A percentile compares a stretch with the other conserved stretches of the same genome.
Conservation (phyloP, 2,113 vertebrate species). For the Collichthys lucidus region DNA sequence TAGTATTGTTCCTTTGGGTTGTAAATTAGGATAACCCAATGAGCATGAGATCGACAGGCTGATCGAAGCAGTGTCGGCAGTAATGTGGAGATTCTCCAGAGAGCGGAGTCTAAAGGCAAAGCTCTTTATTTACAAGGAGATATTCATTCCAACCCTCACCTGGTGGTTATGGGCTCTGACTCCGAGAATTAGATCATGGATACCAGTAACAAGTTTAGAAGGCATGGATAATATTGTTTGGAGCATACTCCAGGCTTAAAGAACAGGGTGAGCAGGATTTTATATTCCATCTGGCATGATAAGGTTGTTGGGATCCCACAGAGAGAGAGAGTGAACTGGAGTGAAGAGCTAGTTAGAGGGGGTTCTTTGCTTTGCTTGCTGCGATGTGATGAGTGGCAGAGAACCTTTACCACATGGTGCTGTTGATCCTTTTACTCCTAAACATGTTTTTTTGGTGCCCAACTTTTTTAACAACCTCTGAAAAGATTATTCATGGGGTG, state of each 20-base stretch:
- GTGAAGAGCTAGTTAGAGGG: not conserved
- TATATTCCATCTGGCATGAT: too few relatives aligned
- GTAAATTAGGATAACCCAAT: not conserved
- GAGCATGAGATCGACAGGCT: not conserved
- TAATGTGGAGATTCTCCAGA: too few relatives aligned
- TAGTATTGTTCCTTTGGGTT: not conserved
- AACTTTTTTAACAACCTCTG: not conserved
- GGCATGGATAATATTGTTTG: not conserved
- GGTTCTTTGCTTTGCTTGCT: not conserved
- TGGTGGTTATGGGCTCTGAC: not conserved
- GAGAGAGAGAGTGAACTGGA: not conserved
- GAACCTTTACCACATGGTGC: too few relatives aligned
- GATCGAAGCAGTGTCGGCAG: not conserved
- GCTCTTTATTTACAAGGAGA: not conserved
- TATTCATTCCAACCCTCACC: not conserved
- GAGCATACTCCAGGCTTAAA: not conserved
- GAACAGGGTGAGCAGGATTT: not conserved
- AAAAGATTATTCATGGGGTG: not conserved
- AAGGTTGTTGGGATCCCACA: too few relatives aligned
- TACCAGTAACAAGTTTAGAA: not conserved
- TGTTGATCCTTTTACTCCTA: too few relatives aligned
- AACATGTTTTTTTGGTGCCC: not conserved
- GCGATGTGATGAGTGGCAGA: not conserved
- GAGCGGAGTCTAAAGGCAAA: not conserved
- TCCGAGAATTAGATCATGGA: not conserved